These are phyloP conservation scores for Eledona agricola DNA, from an alignment of 2,888 invertebrate species.

Conservation along the genomic window DNA sequence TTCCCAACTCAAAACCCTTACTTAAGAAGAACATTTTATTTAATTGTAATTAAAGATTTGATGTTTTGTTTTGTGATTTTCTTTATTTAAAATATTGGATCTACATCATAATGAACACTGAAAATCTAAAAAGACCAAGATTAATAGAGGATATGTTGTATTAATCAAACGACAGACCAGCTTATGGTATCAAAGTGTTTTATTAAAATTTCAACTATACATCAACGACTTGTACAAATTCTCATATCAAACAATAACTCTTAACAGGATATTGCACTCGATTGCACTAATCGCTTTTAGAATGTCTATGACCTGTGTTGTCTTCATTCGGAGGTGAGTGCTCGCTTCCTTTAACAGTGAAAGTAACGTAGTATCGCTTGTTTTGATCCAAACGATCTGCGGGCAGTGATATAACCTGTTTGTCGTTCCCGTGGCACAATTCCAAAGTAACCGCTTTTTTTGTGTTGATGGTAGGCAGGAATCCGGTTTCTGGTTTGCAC, in stretches of 20 bases:
- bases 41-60: too few species aligned
- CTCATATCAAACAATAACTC: conserved; percentile 31
- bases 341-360: conserved; percentile 85
- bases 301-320: conserved; percentile 57
- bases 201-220: conserved; percentile 37
- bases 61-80: too few species aligned
- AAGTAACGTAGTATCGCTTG: conserved; percentile 91
- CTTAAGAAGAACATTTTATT: too few species aligned
- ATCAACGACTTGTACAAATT: conserved; percentile 33
- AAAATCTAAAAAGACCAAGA: too few species aligned
- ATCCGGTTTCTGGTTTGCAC: conserved; percentile 62
- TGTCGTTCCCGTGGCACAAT: conserved; percentile 84
- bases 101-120: too few species aligned
- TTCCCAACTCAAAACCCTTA: too few species aligned
- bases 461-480: conserved; percentile 74
- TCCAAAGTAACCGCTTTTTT: conserved; percentile 75
- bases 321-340: conserved; percentile 57
- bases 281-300: conserved; percentile 54
- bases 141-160: too few species aligned
- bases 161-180: too few species aligned
- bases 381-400: conserved; percentile 87
- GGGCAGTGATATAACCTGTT: conserved; percentile 87
- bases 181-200: conserved; percentile 25
- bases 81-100: too few species aligned
- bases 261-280: conserved; percentile 22